Evolutionary conservation across 2,797 vertebrate species (phyloP), one percentile per base, ranked within the genome.

Genomic region (Sorex maritimensis): DNA sequence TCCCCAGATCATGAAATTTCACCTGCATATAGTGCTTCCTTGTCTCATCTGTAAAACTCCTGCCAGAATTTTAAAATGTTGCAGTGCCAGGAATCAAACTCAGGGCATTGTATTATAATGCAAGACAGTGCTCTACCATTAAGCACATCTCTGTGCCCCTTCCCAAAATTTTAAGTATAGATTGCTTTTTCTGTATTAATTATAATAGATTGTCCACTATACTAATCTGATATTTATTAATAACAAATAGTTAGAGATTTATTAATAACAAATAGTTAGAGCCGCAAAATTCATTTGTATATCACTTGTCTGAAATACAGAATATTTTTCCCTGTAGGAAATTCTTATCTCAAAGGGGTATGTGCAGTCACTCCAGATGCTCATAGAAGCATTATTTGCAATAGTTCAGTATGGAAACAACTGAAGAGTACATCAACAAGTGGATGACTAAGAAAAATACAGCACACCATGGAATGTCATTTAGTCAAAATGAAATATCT

Each of bases 261-360:
- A 88, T 92, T 52, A 67, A 28, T 93, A 65, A 92, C 49, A 95
- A 88, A 41, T 28, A 38, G 23, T 86, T 44, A 44, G 41, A 44
- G 41, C 41, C 80, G n/a, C 44, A 94, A 88, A 92, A 80, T 80
- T 92, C 72, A 86, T 91, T 91, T 80, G 73, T 90, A 75, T 69
- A 8, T 71, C 71, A 90, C 41, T 81, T 90, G 46, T 93, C 71
- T 88, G 63, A 91, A 90, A 24, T 68, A 75, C 13, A 81, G 23
- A 92, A 75, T 86, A 88, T 6, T 68, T 68, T 91, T 93, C 79
- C 28, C 8, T 69, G 74, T 30, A 78, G 15, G 41, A 82, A 90
- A 74, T 55, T n/a, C 44, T 81, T 73, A 67, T 74, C 71, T 75
- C 41, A 61, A 90, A 67, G 44, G 75, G 30, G 67, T 46, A 28